Evolutionary conservation across 2,888 invertebrate species (phyloP).

Genomic region (Adineta ricciae): DNA sequence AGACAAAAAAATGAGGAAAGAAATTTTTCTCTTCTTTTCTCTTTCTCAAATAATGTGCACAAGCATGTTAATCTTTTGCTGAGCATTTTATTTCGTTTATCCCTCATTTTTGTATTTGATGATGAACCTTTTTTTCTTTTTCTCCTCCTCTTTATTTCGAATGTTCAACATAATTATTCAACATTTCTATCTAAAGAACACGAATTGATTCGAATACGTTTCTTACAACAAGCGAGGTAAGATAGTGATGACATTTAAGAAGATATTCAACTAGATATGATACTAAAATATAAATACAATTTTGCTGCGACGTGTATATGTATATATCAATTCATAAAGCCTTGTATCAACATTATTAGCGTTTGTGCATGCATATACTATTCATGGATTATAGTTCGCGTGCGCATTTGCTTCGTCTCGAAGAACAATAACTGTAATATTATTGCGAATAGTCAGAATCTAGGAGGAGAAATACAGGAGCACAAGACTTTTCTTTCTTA

Average conservation of each 20-base stretch:
- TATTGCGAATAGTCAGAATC: neutral
- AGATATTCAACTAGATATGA: neutral
- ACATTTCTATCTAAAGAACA: neutral
- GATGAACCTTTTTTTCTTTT: neutral
- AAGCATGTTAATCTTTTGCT: conserved; percentile 4
- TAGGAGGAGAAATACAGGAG: neutral
- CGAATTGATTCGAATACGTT: neutral
- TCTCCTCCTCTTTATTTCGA: neutral
- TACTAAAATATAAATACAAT: conserved; percentile 15
- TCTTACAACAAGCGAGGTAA: neutral
- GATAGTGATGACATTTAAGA: neutral
- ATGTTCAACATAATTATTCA: too few species aligned
- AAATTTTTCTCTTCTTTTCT: neutral
- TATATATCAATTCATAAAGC: conserved; percentile 12
- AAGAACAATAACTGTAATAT: conserved; percentile 3
- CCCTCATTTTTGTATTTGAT: conserved; percentile 8
- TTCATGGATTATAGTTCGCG: conserved; percentile 15
- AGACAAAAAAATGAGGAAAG: neutral
- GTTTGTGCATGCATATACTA: conserved; percentile 11
- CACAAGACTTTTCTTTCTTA: neutral
- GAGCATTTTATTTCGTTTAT: conserved; percentile 8
- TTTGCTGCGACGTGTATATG: conserved; percentile 3
- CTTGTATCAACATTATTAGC: conserved; percentile 12
- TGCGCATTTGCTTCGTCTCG: conserved; percentile 1
- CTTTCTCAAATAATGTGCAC: neutral